Evolutionary conservation across 35 echinoderm and acorn worm species (phyloP).

Genomic region (Apostichopus japonicus): DNA sequence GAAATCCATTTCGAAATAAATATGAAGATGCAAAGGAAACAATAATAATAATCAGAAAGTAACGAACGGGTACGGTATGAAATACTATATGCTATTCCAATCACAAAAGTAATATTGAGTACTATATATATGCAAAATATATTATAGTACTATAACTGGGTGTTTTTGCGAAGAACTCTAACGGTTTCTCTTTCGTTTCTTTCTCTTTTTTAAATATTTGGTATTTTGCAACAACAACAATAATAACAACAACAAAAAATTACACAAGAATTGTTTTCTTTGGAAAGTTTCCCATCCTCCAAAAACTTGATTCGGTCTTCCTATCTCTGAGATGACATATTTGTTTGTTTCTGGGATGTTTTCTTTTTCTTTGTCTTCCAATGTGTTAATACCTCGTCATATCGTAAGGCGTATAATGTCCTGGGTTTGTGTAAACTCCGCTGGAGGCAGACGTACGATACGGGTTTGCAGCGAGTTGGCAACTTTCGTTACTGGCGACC

Average conservation of each 20-base stretch:
- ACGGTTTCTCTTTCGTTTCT: background rate
- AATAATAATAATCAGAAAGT: background rate
- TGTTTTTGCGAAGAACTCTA: background rate
- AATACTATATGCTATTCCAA: no score
- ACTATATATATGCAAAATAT: background rate
- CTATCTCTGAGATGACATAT: no score
- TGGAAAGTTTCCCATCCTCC: background rate
- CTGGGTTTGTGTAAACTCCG: constrained; percentile 74
- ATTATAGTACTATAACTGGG: background rate
- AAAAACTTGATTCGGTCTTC: background rate
- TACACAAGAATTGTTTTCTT: background rate
- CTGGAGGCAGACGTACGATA: constrained; percentile 71
- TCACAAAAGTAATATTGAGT: background rate
- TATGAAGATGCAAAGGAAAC: background rate
- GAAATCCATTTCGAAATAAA: background rate
- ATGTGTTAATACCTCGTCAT: constrained; percentile 40
- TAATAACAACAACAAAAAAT: background rate
- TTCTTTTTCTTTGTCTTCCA: background rate
- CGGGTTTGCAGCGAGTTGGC: constrained; percentile 65
- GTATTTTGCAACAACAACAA: constrained; percentile 15
- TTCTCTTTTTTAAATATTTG: constrained; percentile 14
- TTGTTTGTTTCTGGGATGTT: background rate
- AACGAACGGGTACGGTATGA: background rate
- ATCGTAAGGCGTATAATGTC: constrained; percentile 81
- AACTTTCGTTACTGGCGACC: constrained; percentile 72